phyloP scores from a whole-genome alignment of 2,888 invertebrate genomes.

The Nesidiocoris tenuis region DNA sequence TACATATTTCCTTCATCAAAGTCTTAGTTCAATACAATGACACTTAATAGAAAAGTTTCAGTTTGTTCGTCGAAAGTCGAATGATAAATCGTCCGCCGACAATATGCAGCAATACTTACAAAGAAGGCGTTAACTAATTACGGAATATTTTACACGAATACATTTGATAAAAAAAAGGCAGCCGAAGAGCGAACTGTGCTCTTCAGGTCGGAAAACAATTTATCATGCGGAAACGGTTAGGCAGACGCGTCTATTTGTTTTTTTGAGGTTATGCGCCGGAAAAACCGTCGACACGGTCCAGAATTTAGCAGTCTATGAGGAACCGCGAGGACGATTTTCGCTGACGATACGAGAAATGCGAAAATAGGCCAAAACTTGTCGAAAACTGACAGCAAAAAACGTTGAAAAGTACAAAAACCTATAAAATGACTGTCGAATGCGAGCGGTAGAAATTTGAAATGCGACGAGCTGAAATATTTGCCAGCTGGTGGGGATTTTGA shows the following conservation, averaged over 20 bases:
- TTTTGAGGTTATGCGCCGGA: background rate
- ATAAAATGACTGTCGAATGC: too few species aligned
- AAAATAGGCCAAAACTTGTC: background rate
- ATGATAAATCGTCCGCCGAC: background rate
- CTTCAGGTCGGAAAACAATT: background rate
- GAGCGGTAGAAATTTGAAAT: too few species aligned
- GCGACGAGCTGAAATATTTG: too few species aligned
- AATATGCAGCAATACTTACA: background rate
- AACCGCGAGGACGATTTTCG: background rate
- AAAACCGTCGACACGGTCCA: background rate
- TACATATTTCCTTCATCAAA: conserved; percentile 30
- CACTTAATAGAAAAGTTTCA: conserved; percentile 8
- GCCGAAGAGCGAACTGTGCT: background rate
- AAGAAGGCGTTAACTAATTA: background rate
- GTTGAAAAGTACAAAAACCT: too few species aligned
- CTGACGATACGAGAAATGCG: background rate
- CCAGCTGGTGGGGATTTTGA: too few species aligned
- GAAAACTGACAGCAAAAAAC: background rate
- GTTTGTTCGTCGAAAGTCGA: background rate
- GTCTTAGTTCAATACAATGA: conserved; percentile 45
- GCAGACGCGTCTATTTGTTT: background rate
- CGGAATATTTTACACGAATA: background rate
- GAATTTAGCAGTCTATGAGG: background rate
- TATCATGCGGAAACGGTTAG: background rate
- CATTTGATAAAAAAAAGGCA: background rate